A percentile compares a stretch with the other conserved stretches of the same genome.
Conservation (phyloP, 2,113 vertebrate species). For the Oreochromis aureus region DNA sequence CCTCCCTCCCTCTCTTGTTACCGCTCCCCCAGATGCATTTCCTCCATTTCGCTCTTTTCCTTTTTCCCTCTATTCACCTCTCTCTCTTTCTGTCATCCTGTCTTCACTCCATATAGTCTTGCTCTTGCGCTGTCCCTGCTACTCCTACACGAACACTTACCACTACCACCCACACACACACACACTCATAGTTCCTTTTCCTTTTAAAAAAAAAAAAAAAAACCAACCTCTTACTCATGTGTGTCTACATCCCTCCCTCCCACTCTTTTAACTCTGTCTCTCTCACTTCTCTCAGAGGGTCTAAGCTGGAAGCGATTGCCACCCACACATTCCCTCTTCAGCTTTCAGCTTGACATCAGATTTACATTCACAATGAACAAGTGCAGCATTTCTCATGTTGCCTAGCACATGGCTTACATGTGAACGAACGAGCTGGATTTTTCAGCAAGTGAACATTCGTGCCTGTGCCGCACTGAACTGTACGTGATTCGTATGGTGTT, state of each 20-base stretch:
- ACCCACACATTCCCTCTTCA: slow-evolving; percentile 72
- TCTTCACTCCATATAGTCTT: slow-evolving; percentile 26
- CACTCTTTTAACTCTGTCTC: slow-evolving; percentile 62
- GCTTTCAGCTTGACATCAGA: slow-evolving; percentile 71
- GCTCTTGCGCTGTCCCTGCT: slow-evolving; percentile 32
- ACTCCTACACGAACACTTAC: slow-evolving; percentile 47
- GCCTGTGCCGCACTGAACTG: not conserved
- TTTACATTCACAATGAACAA: slow-evolving; percentile 72
- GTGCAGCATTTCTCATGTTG: slow-evolving; percentile 44
- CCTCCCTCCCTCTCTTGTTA: not conserved
- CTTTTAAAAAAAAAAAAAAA: not conserved
- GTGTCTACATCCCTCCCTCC: slow-evolving; percentile 59
- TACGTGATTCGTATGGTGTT: not conserved
- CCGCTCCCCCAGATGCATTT: slow-evolving; percentile 28
- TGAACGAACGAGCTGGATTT: not conserved
- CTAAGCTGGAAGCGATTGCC: slow-evolving; percentile 73
- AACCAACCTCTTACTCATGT: slow-evolving; percentile 55
- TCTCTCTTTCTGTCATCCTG: slow-evolving; percentile 3
- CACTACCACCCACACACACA: not conserved
- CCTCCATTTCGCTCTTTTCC: slow-evolving; percentile 5
- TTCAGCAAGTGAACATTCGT: slow-evolving; percentile 8
- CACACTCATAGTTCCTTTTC: slow-evolving; percentile 2
- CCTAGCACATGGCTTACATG: slow-evolving; percentile 35
- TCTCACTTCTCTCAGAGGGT: slow-evolving; percentile 55
- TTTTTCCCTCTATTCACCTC: not conserved